Conservation (phyloP, 2,888 invertebrate genomes). For the Didymodactylos carnosus region DNA sequence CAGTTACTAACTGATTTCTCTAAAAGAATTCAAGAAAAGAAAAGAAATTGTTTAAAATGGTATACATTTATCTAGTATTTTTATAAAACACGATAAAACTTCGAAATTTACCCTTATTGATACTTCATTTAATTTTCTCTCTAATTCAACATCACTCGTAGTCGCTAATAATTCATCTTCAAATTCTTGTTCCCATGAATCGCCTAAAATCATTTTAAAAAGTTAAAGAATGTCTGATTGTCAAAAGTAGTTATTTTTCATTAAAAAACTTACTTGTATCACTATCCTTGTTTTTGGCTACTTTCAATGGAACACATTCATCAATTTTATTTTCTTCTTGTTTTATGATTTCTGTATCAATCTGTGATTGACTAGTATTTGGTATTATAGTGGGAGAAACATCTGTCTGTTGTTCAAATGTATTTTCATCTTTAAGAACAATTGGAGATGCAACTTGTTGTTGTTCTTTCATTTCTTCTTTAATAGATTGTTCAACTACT, state of each 20-base stretch:
- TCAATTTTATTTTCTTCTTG: not conserved
- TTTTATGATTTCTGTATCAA: not conserved
- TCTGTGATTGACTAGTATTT: not conserved
- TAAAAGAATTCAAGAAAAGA: too few relatives aligned
- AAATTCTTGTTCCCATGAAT: not conserved
- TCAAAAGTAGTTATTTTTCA: not conserved
- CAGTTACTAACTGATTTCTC: too few relatives aligned
- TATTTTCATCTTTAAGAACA: not conserved
- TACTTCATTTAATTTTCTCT: too few relatives aligned
- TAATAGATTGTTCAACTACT: too few relatives aligned
- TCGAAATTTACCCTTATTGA: too few relatives aligned
- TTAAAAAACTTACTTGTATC: not conserved
- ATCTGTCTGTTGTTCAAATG: not conserved
- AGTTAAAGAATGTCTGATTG: not conserved
- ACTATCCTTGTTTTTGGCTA: not conserved
- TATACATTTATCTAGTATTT: too few relatives aligned
- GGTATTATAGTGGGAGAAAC: too few relatives aligned
- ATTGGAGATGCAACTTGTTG: too few relatives aligned
- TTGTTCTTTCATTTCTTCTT: too few relatives aligned
- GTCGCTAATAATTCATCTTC: not conserved
- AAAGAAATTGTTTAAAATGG: too few relatives aligned
- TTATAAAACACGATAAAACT: too few relatives aligned
- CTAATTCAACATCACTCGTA: too few relatives aligned
- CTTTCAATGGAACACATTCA: not conserved
- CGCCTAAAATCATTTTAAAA: not conserved